Evolutionary conservation across 2,113 vertebrate genomes (phyloP).

Genomic region (Coregonus clupeaformis): DNA sequence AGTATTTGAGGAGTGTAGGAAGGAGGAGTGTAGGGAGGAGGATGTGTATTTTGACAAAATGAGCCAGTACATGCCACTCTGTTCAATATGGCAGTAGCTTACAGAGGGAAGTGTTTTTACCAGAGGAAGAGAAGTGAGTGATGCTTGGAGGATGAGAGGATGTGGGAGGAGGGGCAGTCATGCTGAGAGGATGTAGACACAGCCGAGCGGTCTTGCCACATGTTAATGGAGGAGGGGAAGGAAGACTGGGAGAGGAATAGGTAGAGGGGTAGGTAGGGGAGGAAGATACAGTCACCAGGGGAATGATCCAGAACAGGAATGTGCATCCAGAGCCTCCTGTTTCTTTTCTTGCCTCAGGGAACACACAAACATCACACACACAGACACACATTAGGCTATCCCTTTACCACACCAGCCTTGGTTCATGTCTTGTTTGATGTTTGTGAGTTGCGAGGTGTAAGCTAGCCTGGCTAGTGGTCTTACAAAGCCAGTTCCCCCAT

Average conservation of each 20-base stretch:
- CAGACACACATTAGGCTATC: background rate
- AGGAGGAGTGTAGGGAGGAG: no score
- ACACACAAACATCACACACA: background rate
- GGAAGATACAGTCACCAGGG: slow-evolving; percentile 12
- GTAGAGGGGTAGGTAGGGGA: background rate
- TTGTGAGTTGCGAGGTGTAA: background rate
- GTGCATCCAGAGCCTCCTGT: slow-evolving; percentile 15
- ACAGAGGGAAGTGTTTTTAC: background rate
- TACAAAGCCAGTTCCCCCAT: background rate
- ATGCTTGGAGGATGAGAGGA: background rate
- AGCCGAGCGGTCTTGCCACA: background rate
- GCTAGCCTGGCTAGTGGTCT: background rate
- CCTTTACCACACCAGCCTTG: background rate
- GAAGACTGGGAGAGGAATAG: background rate
- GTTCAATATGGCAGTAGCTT: background rate
- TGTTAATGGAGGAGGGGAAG: background rate
- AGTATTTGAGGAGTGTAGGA: no score
- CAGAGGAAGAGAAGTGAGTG: no score
- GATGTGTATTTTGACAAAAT: background rate
- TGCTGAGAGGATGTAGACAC: background rate
- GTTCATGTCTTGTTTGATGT: background rate
- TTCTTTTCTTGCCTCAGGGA: slow-evolving; percentile 2
- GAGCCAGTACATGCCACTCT: background rate
- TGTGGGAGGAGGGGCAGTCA: background rate
- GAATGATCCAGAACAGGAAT: slow-evolving; percentile 26